Base-by-base conservation (phyloP, 2,888 invertebrate species). In the Marronus borbonicus region DNA sequence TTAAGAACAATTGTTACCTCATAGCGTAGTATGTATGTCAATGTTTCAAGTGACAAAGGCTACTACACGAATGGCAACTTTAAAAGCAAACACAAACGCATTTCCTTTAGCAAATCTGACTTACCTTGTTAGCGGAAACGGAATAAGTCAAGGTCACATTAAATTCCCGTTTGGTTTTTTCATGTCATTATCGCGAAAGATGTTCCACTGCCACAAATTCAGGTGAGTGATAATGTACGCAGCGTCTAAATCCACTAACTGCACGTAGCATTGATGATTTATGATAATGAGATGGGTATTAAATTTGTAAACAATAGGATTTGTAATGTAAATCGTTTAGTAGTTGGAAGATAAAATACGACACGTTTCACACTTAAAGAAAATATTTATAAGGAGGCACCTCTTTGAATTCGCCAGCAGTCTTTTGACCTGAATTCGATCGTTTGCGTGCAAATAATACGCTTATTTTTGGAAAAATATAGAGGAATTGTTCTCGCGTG, bases 131-230 rank as follows among this genome's bases (percentile, higher is more conserved):
- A 49, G 20, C 66, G 49, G 44, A 66, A 49, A 66, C 49, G 66
- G 49, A 66, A 62, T 49, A 66, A 49, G 66, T 24, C 66, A 66
- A 66, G 66, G 66, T 66, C 66, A 49, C 24, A 0, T 49, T n/a
- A 14, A 66, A 24, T 49, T 66, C 66, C 66, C 49, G 49, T 66
- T 66, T 17, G 20, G 44, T 49, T 49, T 49, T 49, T 28, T 20
- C 44, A 14, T 44, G 66, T 49, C 66, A 66, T 49, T 44, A 49
- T 24, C 44, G 66, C 49, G 66, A 66, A 66, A 66, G 66, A 66
- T 20, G 66, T 66, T 66, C 66, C 66, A 66, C 44, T 66, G 66
- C 66, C 66, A 66, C 49, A 49, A 66, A 66, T 66, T 66, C 49
- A 12, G 14, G 17, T 44, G n/a, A 20, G 66, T 49, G 14, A 3